These are phyloP conservation scores for Paratilapia polleni DNA, from an alignment of 2,113 vertebrate species.

Conservation along the genomic window DNA sequence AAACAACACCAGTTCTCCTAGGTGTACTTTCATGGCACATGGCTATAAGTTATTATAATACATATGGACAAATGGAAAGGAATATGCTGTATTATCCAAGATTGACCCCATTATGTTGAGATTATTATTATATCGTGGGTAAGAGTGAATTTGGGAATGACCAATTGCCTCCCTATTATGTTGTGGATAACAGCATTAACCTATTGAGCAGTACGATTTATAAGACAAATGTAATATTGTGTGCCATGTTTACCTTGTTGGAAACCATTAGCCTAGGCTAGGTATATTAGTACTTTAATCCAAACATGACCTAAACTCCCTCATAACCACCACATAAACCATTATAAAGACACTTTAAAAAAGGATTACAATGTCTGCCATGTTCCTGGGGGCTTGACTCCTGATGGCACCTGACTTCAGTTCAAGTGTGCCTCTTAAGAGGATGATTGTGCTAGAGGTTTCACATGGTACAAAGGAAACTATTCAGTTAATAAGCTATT, in stretches of 20 bases:
- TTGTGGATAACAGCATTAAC: not conserved
- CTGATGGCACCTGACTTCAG: constrained; percentile 10
- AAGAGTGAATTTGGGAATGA: too few relatives aligned
- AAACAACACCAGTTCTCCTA: not conserved
- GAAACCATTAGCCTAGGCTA: too few relatives aligned
- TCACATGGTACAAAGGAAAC: not conserved
- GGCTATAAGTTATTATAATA: too few relatives aligned
- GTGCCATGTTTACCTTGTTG: not conserved
- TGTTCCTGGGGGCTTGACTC: not conserved
- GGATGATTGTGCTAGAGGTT: constrained; percentile 11
- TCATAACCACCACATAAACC: not conserved
- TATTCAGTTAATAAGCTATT: constrained; percentile 26
- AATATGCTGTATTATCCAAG: too few relatives aligned
- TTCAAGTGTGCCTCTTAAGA: constrained; percentile 28
- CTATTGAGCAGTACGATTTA: not conserved
- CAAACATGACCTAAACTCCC: not conserved
- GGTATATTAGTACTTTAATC: not conserved
- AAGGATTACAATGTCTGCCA: constrained; percentile 12
- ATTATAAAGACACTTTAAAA: not conserved
- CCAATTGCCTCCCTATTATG: too few relatives aligned
- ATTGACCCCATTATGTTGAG: too few relatives aligned
- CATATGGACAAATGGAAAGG: too few relatives aligned
- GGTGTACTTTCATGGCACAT: too few relatives aligned
- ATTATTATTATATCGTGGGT: too few relatives aligned
- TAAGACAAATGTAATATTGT: not conserved